These are phyloP conservation scores for Teleopsis dalmanni DNA, from an alignment of 1,140 invertebrate species.

Conservation along the genomic window DNA sequence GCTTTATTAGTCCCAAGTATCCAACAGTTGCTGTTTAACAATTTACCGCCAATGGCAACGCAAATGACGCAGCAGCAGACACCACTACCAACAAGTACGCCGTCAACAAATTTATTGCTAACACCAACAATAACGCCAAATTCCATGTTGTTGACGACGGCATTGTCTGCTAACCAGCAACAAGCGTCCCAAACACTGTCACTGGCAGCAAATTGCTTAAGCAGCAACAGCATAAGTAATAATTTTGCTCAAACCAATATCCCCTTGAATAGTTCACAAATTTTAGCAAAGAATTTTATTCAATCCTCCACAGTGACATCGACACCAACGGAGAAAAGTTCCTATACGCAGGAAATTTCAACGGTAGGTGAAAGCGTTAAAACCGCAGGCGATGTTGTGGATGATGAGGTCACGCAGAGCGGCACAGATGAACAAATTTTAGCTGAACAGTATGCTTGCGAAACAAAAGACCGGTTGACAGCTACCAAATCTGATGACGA, in stretches of 20 bases:
- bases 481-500: neutral
- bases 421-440: neutral
- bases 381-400: neutral
- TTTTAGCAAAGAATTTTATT: conserved; percentile 25
- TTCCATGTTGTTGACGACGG: conserved; percentile 8
- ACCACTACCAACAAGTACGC: conserved; percentile 16
- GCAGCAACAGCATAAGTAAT: neutral
- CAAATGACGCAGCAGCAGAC: conserved; percentile 27
- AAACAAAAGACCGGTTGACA: neutral
- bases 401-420: neutral
- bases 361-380: neutral
- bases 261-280: conserved; percentile 5
- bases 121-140: conserved; percentile 29
- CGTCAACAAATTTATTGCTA: conserved; percentile 26
- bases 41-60: conserved; percentile 25
- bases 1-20: neutral
- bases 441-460: too few species aligned
- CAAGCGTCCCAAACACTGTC: too few species aligned
- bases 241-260: neutral
- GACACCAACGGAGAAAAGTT: conserved; percentile 23
- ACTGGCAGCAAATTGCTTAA: neutral
- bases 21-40: conserved; percentile 31
- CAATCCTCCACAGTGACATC: conserved; percentile 44
- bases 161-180: too few species aligned
- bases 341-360: conserved; percentile 5